These are phyloP conservation scores for Fringilla coelebs DNA, from an alignment of 2,797 vertebrate genomes.

Conservation along the genomic window DNA sequence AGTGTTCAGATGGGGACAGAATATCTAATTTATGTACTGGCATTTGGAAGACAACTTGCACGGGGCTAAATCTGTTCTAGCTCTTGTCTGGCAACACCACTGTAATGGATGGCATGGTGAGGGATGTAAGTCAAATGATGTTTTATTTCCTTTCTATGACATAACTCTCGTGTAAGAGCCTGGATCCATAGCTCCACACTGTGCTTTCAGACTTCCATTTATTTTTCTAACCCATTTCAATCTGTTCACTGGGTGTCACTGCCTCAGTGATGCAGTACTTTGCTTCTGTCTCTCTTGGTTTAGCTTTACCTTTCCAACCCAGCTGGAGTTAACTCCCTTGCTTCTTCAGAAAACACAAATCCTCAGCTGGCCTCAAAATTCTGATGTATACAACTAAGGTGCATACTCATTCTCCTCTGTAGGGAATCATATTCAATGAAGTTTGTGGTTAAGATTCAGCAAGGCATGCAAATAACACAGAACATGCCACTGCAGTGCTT, in stretches of 20 bases:
- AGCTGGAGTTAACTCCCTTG: background rate
- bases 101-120: background rate
- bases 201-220: background rate
- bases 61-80: background rate
- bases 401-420: background rate
- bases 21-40: background rate
- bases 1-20: background rate
- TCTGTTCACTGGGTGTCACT: background rate
- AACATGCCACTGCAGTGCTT: background rate
- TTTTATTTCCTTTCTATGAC: constrained; percentile 25
- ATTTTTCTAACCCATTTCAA: background rate
- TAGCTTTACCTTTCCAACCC: background rate
- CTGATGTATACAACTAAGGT: background rate
- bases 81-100: background rate
- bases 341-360: background rate
- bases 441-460: background rate
- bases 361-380: background rate
- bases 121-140: background rate
- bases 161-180: background rate
- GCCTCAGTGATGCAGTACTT: background rate
- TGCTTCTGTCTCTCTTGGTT: background rate
- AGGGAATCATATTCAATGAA: background rate
- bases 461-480: background rate
- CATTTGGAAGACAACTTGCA: constrained; percentile 3
- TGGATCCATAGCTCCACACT: background rate